Base-by-base conservation (phyloP, 2,113 vertebrate species). In the Ornithorhynchus anatinus region DNA sequence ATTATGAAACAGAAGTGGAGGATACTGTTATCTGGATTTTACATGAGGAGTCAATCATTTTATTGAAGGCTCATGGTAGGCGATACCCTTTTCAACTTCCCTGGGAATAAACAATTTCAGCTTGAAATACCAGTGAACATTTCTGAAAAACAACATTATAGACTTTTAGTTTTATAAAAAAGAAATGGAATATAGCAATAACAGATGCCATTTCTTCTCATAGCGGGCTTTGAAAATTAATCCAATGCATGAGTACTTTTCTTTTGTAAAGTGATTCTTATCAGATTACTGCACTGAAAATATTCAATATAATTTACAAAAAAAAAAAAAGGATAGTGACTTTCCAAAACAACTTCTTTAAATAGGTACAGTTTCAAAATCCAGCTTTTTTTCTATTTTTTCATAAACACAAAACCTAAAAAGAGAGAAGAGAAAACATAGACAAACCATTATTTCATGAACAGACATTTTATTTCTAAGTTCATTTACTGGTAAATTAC, bases 61-160 rank as follows among this genome's bases (percentile, higher is more conserved):
- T 14, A 68, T 15, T 77, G 65, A 79, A 74, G 65, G 61, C 35
- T 53, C 45, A 57, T 3, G 75, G 9, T 33, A 68, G 47, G 22
- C 1, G 22, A 15, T 43, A 77, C 70, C 69, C 43, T 75, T 63
- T 71, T 36, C 44, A 35, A 29, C 3, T 75, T 25, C 57, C 77
- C 52, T 77, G 23, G 36, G 76, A 60, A 66, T 36, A 75, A 35
- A 71, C 10, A 43, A 5, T 12, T 59, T 65, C 64, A 35, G 25
- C 19, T 85, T 59, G 54, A 81, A 27, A 72, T 37, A 69, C 50
- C 19, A 67, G 27, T 72, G n/a, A 36, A 82, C 62, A 61, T 68
- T 75, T 66, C 45, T 36, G 56, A 81, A 13, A 59, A 17, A 15
- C 50, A 65, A 25, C 20, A 19, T 87, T 74, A 89, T 72, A 53